A percentile compares a stretch with the other conserved stretches of the same genome.
Evolutionary conservation across 2,888 invertebrate genomes (phyloP).

Genomic region (Cryptocephalus moraei): DNA sequence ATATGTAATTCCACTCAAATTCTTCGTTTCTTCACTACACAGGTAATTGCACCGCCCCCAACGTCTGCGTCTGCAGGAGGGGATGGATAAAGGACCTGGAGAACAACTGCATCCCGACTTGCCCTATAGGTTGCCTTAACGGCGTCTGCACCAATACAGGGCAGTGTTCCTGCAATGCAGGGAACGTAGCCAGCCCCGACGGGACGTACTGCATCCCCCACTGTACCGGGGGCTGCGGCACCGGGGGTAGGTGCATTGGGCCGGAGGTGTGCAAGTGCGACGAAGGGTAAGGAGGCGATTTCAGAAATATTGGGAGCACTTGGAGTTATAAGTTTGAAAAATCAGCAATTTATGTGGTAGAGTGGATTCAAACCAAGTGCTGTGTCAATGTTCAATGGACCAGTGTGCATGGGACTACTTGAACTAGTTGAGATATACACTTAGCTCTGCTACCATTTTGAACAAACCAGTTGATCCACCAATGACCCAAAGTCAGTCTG

Average conservation of each 20-base stretch:
- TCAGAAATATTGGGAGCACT: not conserved
- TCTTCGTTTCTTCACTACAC: not conserved
- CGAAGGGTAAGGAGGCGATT: constrained; percentile 32
- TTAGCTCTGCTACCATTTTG: no score
- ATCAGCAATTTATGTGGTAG: no score
- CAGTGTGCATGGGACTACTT: no score
- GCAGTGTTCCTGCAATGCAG: constrained; percentile 53
- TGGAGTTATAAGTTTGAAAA: no score
- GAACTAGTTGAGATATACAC: no score
- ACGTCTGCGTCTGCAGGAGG: constrained; percentile 52
- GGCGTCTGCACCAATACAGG: constrained; percentile 51
- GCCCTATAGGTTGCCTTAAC: constrained; percentile 58
- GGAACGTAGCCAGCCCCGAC: constrained; percentile 46
- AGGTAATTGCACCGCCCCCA: constrained; percentile 50
- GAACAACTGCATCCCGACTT: constrained; percentile 49
- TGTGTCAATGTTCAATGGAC: no score
- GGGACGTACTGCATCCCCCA: constrained; percentile 51
- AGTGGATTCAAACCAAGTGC: no score
- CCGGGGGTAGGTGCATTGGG: constrained; percentile 44
- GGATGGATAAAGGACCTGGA: constrained; percentile 49
- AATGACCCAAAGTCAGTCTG: no score
- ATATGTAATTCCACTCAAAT: no score
- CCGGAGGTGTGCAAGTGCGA: constrained; percentile 52
- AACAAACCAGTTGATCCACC: no score
- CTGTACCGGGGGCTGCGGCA: constrained; percentile 44